Evolutionary conservation across 2,888 invertebrate genomes (phyloP).

Genomic region (Dryadula phaetusa): DNA sequence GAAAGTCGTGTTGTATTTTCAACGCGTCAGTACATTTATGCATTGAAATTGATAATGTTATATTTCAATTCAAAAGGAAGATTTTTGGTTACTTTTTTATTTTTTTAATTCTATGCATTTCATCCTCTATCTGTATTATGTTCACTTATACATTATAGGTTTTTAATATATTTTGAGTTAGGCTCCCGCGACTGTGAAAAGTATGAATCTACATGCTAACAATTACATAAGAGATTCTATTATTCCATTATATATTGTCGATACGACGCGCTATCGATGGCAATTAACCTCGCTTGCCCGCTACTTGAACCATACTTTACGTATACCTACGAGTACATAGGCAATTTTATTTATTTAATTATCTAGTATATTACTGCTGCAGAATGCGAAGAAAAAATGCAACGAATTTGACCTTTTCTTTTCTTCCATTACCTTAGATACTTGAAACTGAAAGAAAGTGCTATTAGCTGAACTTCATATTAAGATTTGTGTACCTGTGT

Average conservation of each 20-base stretch:
- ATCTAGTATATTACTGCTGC: not conserved
- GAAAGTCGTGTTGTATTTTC: constrained; percentile 23
- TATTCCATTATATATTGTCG: constrained; percentile 23
- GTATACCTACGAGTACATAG: not conserved
- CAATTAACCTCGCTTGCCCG: constrained; percentile 24
- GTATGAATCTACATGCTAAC: too few species aligned
- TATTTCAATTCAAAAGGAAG: not conserved
- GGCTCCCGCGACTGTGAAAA: too few species aligned
- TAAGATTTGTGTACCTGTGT: not conserved
- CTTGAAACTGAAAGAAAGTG: constrained; percentile 2
- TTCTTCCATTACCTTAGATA: not conserved
- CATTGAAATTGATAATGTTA: constrained; percentile 11
- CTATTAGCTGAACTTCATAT: not conserved
- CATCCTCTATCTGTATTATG: not conserved
- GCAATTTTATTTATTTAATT: not conserved
- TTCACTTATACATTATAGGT: not conserved
- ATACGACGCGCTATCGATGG: constrained; percentile 16
- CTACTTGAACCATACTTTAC: not conserved
- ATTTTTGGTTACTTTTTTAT: too few species aligned
- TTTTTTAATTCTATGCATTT: too few species aligned
- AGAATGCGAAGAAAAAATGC: not conserved
- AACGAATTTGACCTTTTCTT: not conserved
- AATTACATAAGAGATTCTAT: constrained; percentile 16
- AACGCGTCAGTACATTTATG: not conserved
- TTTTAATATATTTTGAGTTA: too few species aligned